Base-by-base conservation (phyloP, 2,113 vertebrate genomes). In the Muscicapa adusta region DNA sequence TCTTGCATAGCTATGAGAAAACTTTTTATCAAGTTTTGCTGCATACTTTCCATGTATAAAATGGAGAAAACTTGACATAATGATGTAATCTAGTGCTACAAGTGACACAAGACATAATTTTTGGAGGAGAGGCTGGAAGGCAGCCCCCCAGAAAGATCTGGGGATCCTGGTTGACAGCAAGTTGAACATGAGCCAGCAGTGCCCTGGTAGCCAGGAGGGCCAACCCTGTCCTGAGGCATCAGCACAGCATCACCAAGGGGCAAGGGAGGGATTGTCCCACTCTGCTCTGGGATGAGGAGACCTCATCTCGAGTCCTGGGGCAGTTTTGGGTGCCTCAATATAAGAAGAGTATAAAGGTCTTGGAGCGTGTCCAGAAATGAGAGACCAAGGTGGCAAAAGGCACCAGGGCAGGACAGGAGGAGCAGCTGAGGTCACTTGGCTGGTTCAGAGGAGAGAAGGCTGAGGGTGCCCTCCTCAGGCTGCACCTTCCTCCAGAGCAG, bases 221-320 rank as follows among this genome's bases (percentile, higher is more conserved):
- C 38, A 54, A 0, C 12, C 1, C 0, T 54, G 24, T 18, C 45
- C 28, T 34, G 38, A 3, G 12, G 11, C 3, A 40, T 48, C 58
- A 58, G 24, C 9, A 17, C 38, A 71, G 3, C 38, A 29, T 5
- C 9, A 1, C 3, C 12, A 33, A 3, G 14, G 0, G 40, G 3
- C 1, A 2, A 56, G 14, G 22, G 51, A 58, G 36, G 4, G 17
- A 28, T 10, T 42, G 33, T 60, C 7, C 18, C 2, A 3, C 22
- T 50, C 31, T 48, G 9, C 18, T 18, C 9, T 8, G 33, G 10
- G 5, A 26, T 54, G 38, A 7, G 26, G 7, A 0, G 0, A 14
- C 28, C 16, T 34, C 31, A 48, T 6, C 54, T 63, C 0, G 0
- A 40, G 50, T 26, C 14, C 14, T 16, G 8, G 38, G 10, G 10